phyloP scores from a whole-genome alignment of 2,888 invertebrate species.

The Pterostichus niger region DNA sequence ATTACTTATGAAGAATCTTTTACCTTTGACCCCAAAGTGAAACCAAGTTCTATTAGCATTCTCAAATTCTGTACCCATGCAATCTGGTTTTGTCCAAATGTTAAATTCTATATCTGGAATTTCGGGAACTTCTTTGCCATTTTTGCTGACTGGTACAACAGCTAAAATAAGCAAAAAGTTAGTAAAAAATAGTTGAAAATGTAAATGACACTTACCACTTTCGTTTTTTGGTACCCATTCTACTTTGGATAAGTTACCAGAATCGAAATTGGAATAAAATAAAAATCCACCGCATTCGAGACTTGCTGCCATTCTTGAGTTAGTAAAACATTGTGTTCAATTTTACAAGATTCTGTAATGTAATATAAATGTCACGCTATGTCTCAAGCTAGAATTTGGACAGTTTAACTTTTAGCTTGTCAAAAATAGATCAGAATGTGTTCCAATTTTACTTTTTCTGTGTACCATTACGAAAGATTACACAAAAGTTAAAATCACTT shows the following conservation, averaged over 20 bases:
- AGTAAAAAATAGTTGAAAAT: not conserved
- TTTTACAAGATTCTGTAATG: conserved; percentile 38
- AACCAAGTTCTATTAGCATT: conserved; percentile 96
- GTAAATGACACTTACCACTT: conserved; percentile 77
- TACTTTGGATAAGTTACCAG: conserved; percentile 91
- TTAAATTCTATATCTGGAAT: conserved; percentile 90
- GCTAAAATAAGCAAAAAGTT: conserved; percentile 4
- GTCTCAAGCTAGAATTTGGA: conserved; percentile 14
- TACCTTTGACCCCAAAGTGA: conserved; percentile 88
- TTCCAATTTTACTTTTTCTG: conserved; percentile 13
- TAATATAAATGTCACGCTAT: conserved; percentile 34
- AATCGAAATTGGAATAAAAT: conserved; percentile 94
- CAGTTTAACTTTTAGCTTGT: conserved; percentile 11
- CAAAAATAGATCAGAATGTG: conserved; percentile 39
- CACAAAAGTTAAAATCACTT: conserved; percentile 4
- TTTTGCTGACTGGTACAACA: conserved; percentile 67
- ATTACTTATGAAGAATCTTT: conserved; percentile 39
- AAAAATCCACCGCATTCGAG: conserved; percentile 86
- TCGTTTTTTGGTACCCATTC: conserved; percentile 84
- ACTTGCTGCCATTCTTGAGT: conserved; percentile 75
- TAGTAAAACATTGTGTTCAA: conserved; percentile 18
- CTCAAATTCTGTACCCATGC: conserved; percentile 91
- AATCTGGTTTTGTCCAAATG: conserved; percentile 94
- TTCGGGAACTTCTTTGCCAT: conserved; percentile 75
- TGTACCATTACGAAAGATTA: conserved; percentile 25